Conservation (phyloP, 2,797 vertebrate genomes). For the Parauchenoglanis ngamensis region DNA sequence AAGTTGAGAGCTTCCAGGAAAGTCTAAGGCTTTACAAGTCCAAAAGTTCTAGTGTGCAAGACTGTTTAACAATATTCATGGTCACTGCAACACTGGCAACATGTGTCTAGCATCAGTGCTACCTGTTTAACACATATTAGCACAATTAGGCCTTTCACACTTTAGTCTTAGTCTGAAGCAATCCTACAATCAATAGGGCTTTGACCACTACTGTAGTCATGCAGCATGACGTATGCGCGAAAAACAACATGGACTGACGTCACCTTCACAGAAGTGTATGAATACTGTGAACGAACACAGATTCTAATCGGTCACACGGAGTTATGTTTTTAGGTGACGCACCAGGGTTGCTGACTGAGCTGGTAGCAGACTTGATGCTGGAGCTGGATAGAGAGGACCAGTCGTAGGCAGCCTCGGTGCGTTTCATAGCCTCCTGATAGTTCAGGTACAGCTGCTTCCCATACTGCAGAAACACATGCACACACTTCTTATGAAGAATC, state of each 20-base stretch:
- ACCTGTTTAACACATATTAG: background rate
- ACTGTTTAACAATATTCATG: background rate
- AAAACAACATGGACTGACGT: background rate
- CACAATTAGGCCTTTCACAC: background rate
- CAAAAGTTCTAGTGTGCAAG: background rate
- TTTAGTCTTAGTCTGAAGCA: conserved; percentile 3
- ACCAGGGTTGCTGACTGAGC: conserved; percentile 94
- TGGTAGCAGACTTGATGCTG: conserved; percentile 95
- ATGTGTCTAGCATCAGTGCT: background rate
- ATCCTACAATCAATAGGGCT: background rate
- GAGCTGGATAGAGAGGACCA: conserved; percentile 97
- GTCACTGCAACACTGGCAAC: background rate
- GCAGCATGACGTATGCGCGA: background rate
- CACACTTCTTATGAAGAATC: background rate
- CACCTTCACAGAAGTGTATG: background rate
- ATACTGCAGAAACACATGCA: conserved; percentile 76
- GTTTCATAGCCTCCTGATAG: conserved; percentile 97
- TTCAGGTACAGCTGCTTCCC: conserved; percentile 93
- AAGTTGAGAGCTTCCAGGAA: background rate
- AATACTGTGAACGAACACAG: background rate
- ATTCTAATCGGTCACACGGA: background rate
- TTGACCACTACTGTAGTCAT: background rate
- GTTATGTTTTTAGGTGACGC: conserved; percentile 44
- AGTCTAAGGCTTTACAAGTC: background rate
- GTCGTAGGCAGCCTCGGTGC: conserved; percentile 92